Evolutionary conservation across 2,113 vertebrate genomes (phyloP), one percentile per base, ranked within the genome.

Genomic region (Panthera tigris): DNA sequence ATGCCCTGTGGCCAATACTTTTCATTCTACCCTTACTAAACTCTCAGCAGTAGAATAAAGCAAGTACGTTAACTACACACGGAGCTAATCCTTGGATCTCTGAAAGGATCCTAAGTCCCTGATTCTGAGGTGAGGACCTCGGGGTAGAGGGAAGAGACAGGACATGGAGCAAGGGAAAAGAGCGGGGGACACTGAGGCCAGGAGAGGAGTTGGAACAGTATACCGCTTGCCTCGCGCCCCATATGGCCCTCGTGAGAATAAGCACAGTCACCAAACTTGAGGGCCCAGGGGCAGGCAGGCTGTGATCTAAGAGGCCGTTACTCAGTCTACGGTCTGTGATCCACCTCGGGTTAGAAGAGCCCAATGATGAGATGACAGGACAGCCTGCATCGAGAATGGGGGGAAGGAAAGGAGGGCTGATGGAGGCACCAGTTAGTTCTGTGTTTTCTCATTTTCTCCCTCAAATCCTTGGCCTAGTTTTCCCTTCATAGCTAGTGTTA

Each of bases 361-460:
- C 63, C 84, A 5, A 36, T 10, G 55, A 36, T 0, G 19, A 69
- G 27, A 45, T 12, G 23, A 82, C 1, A 50, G 66, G 61, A 83
- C 16, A 14, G 36, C 19, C 9, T 8, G 10, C 21, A 7, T 0
- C 4, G 3, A 65, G 16, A 10, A 14, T 33, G 31, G 7, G n/a
- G 0, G 25, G 25, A 68, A n/a, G 27, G 50, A 83, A 1, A 55
- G 3, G 33, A 55, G 25, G 21, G 14, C 0, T 13, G 23, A 86
- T 0, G 3, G 29, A 2, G 16, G 48, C 4, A 9, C 16, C 7
- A 25, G 5, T 45, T 23, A 33, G 11, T 33, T 25, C 7, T 39
- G 1, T 18, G 29, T 69, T 31, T 18, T 36, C 39, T 21, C 74
- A 78, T 48, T 21, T 39, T 84, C 13, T 10, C 27, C 7, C 13